Conservation (phyloP, 2,113 vertebrate species). For the Acrocephalus kingi region DNA sequence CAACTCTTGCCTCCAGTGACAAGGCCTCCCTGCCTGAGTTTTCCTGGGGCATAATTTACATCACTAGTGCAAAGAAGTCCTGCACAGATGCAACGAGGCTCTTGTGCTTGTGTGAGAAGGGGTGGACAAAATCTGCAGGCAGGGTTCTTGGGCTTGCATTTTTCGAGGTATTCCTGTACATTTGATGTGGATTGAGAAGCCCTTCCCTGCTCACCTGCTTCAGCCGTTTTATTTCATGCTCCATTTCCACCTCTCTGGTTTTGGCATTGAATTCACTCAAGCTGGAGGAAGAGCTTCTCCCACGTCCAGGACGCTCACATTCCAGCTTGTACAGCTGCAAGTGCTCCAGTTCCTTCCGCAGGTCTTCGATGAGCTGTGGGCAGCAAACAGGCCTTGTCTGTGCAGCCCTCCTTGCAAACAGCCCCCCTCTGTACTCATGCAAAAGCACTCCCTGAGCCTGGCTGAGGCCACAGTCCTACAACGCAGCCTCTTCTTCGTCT, state of each 20-base stretch:
- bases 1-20: not conserved
- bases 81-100: accelerated
- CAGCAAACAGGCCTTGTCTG: not conserved
- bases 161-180: not conserved
- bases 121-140: not conserved
- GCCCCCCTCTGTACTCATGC: not conserved
- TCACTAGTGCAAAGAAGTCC: not conserved
- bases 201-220: slow-evolving; percentile 83
- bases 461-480: not conserved
- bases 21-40: not conserved
- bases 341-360: slow-evolving; percentile 92
- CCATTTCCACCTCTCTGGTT: slow-evolving; percentile 90
- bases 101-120: not conserved
- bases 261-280: slow-evolving; percentile 86
- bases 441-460: not conserved
- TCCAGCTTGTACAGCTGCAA: slow-evolving; percentile 94
- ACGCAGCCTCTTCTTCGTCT: not conserved
- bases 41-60: not conserved
- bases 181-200: not conserved
- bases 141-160: not conserved
- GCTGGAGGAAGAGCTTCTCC: slow-evolving; percentile 81
- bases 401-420: not conserved
- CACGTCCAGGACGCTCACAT: slow-evolving; percentile 82
- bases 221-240: slow-evolving; percentile 92
- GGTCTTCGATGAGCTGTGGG: slow-evolving; percentile 91